Percentiles rank a stretch among this genome's conserved stretches.
These are phyloP conservation scores for Petrolisthes cinctipes DNA, from an alignment of 2,888 invertebrate species.

Conservation along the genomic window DNA sequence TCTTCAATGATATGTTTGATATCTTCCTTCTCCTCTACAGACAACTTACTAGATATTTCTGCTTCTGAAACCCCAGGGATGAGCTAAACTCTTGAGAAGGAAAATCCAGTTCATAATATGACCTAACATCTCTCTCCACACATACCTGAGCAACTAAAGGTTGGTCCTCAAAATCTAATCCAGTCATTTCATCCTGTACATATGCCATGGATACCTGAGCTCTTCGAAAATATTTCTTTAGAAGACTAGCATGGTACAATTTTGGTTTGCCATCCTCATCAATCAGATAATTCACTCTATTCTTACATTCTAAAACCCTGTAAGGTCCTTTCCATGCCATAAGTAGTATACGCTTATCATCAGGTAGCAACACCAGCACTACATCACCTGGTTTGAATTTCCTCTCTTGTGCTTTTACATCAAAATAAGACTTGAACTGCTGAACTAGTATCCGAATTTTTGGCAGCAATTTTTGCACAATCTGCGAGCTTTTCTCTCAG, in stretches of 20 bases:
- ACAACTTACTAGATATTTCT: background rate
- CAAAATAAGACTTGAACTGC: slow-evolving; percentile 26
- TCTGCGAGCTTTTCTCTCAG: slow-evolving; percentile 2
- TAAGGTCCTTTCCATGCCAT: slow-evolving; percentile 36
- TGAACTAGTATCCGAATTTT: slow-evolving; percentile 10
- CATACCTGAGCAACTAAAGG: background rate
- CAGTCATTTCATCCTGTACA: background rate
- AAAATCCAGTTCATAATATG: background rate
- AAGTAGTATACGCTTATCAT: background rate
- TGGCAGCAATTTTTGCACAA: slow-evolving; percentile 9
- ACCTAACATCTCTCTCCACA: background rate
- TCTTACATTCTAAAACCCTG: background rate
- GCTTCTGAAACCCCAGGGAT: background rate
- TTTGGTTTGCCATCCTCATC: background rate
- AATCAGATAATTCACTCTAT: slow-evolving; percentile 19
- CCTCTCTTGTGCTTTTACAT: background rate
- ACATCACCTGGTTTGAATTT: slow-evolving; percentile 21
- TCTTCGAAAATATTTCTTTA: slow-evolving; percentile 19
- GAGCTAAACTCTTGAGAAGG: no score
- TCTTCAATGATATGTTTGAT: background rate
- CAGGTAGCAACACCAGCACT: slow-evolving; percentile 23
- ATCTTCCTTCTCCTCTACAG: background rate
- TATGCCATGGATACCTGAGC: background rate
- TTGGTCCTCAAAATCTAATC: background rate
- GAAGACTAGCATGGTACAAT: slow-evolving; percentile 17